These are phyloP conservation scores for Silvanus unidentatus DNA, from an alignment of 2,888 invertebrate species.

Conservation along the genomic window DNA sequence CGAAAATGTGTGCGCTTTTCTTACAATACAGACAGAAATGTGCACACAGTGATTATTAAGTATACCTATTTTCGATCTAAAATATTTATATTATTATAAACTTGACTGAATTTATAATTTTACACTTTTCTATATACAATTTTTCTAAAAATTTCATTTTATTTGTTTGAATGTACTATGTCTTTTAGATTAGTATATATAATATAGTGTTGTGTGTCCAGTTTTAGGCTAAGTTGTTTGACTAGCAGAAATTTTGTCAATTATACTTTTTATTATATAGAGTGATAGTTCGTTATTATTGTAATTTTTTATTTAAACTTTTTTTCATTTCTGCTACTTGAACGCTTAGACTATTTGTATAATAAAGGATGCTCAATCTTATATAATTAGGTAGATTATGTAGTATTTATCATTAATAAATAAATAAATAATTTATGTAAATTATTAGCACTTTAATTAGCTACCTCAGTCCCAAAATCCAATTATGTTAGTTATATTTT, in stretches of 20 bases:
- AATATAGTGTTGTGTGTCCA: slow-evolving; percentile 44
- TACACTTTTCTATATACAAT: slow-evolving; percentile 42
- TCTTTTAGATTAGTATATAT: slow-evolving; percentile 32
- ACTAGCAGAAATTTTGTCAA: slow-evolving; percentile 42
- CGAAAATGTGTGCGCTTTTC: slow-evolving; percentile 11
- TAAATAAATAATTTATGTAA: slow-evolving; percentile 45
- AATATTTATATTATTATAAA: slow-evolving; percentile 28
- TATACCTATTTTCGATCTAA: slow-evolving; percentile 24
- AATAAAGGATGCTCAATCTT: slow-evolving; percentile 49
- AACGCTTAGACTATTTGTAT: slow-evolving; percentile 48
- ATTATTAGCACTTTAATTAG: slow-evolving; percentile 26
- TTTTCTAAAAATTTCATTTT: slow-evolving; percentile 42
- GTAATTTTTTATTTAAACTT: slow-evolving; percentile 15
- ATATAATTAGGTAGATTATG: slow-evolving; percentile 43
- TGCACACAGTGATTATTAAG: slow-evolving; percentile 26
- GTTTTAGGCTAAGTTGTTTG: slow-evolving; percentile 45
- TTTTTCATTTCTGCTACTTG: slow-evolving; percentile 47
- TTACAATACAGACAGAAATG: too few species aligned
- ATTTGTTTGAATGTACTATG: slow-evolving; percentile 22
- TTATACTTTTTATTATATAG: slow-evolving; percentile 16
- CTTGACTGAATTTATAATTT: slow-evolving; percentile 38
- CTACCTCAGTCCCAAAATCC: too few species aligned
- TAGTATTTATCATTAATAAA: slow-evolving; percentile 47
- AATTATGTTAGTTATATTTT: slow-evolving; percentile 6
- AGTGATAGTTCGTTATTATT: slow-evolving; percentile 21